Base-by-base conservation (phyloP, 2,113 vertebrate species). In the Petromus typicus region DNA sequence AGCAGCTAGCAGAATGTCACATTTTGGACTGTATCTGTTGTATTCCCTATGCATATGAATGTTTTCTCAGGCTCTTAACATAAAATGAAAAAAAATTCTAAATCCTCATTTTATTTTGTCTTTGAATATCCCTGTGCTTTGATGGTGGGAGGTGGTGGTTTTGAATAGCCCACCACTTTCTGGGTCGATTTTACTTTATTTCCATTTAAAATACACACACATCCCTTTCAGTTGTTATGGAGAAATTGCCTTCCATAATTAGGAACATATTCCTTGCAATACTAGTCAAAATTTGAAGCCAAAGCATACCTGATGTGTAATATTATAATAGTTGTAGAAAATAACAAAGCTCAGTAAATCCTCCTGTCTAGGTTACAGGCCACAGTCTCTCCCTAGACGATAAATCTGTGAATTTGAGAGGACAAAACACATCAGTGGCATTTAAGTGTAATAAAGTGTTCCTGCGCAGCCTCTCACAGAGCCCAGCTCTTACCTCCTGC, bases 111-210 rank as follows among this genome's bases (percentile, higher is more conserved):
- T 90, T 40, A 90, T 78, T 92, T 89, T 95, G n/a, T 86, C 32
- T 80, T 91, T 95, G 80, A 90, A 64, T 91, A 89, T 79, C 59
- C 3, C 9, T 79, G 25, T 95, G 12, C 57, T 78, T 83, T 85
- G 13, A 23, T 81, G 34, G 73, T 64, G 23, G 34, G 12, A 8
- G 23, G 9, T 40, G 69, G 22, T 73, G 22, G 8, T 73, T 34
- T 93, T 63, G 25, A 81, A 85, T 67, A 43, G 10, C 82, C n/a
- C 81, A 0, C 73, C 32, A 78, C 7, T 96, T 96, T 97, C 73
- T 97, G n/a, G n/a, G 0, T 81, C 78, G n/a, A 51, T 7, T 81
- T 93, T 82, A 83, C 86, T 95, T 83, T 76, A 43, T 92, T 93
- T 94, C 64, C n/a, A 56, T 66, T 86, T 90, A 61, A 57, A 25